These are phyloP conservation scores for Drosophila bunnanda DNA, from an alignment of 2,888 invertebrate genomes.

Conservation along the genomic window DNA sequence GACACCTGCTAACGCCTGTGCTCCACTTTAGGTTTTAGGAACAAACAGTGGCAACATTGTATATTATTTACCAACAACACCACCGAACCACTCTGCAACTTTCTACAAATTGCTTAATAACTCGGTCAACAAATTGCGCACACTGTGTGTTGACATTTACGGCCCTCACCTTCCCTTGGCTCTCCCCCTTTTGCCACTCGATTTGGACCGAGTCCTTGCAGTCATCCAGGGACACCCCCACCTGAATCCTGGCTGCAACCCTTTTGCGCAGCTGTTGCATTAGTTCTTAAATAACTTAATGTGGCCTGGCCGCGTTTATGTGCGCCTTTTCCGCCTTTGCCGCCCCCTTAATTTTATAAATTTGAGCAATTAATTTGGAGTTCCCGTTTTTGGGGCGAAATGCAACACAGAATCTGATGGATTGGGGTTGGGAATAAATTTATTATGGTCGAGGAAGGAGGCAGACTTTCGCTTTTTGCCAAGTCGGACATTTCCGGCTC, in stretches of 20 bases:
- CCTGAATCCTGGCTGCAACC: conserved; percentile 26
- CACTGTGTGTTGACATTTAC: conserved; percentile 46
- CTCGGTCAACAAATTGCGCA: conserved; percentile 45
- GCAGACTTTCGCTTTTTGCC: conserved; percentile 39
- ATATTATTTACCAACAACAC: conserved; percentile 32
- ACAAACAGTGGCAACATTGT: conserved; percentile 23
- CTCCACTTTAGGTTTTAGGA: conserved; percentile 17
- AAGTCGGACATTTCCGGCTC: conserved; percentile 35
- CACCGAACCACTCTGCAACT: conserved; percentile 29
- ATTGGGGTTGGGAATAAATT: conserved; percentile 2
- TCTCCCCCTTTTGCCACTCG: neutral
- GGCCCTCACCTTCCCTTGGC: conserved; percentile 6
- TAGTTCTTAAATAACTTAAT: conserved; percentile 41
- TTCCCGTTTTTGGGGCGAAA: neutral
- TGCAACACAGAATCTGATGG: conserved; percentile 3
- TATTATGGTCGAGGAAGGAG: conserved; percentile 4
- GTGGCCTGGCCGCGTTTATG: conserved; percentile 10
- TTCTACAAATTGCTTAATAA: conserved; percentile 45
- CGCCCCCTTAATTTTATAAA: conserved; percentile 37
- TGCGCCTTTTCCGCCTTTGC: conserved; percentile 9
- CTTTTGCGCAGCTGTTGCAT: conserved; percentile 38
- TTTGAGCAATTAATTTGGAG: conserved; percentile 58
- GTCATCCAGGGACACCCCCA: conserved; percentile 13
- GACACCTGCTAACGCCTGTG: conserved; percentile 27
- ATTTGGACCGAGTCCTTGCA: conserved; percentile 1